These are phyloP conservation scores for Sus cebifrons DNA, from an alignment of 2,797 vertebrate genomes.

Conservation along the genomic window DNA sequence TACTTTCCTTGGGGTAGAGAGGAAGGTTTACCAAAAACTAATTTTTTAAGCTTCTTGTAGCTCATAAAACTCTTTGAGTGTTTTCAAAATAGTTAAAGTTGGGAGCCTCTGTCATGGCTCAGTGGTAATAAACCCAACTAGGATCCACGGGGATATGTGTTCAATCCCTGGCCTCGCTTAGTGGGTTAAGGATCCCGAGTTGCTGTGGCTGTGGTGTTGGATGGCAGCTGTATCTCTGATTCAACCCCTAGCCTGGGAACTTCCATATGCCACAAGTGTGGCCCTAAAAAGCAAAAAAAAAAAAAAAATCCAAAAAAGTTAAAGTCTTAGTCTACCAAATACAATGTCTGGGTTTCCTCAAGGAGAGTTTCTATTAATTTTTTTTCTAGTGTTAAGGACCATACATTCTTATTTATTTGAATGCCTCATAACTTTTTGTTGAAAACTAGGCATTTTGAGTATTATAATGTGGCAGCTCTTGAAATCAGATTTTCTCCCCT, in stretches of 20 bases:
- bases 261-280: too few species aligned
- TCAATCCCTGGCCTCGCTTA: too few species aligned
- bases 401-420: neutral
- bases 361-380: neutral
- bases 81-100: neutral
- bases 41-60: too few species aligned
- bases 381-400: neutral
- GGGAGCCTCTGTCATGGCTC: too few species aligned
- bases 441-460: neutral
- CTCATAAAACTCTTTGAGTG: neutral
- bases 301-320: neutral
- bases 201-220: too few species aligned
- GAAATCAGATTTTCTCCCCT: neutral
- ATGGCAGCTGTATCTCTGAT: too few species aligned
- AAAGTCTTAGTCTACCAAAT: neutral
- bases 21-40: too few species aligned
- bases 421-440: neutral
- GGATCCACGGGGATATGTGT: too few species aligned
- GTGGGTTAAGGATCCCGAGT: too few species aligned
- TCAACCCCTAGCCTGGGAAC: too few species aligned
- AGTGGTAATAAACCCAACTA: too few species aligned
- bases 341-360: neutral
- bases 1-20: neutral
- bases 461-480: neutral
- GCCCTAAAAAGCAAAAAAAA: too few species aligned